These are phyloP conservation scores for Noctua janthe DNA, from an alignment of 2,888 invertebrate species.

Conservation along the genomic window DNA sequence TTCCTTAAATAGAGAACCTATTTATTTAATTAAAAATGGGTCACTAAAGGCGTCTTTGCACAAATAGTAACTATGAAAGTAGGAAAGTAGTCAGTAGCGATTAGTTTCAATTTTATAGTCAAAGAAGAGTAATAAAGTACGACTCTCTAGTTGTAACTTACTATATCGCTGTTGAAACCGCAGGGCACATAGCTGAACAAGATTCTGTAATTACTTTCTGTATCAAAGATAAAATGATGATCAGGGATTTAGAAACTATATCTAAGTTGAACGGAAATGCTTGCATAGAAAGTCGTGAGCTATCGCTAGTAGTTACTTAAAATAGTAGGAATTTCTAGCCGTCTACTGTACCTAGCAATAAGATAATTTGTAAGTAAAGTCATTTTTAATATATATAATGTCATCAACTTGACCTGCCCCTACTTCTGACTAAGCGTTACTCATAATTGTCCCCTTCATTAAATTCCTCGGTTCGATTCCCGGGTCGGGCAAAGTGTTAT, in stretches of 20 bases:
- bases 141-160: slow-evolving; percentile 47
- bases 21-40: not conserved
- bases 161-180: slow-evolving; percentile 8
- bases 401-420: not conserved
- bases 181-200: slow-evolving; percentile 32
- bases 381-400: not conserved
- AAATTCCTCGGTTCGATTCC: too few species aligned
- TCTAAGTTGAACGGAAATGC: slow-evolving; percentile 48
- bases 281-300: slow-evolving; percentile 43
- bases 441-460: too few species aligned
- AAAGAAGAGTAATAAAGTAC: slow-evolving; percentile 41
- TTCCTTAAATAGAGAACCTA: not conserved
- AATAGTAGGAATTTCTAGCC: not conserved
- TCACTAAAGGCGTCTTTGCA: slow-evolving; percentile 2
- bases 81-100: slow-evolving; percentile 9
- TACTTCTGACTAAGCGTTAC: too few species aligned
- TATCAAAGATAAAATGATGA: slow-evolving; percentile 46
- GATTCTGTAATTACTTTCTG: slow-evolving; percentile 46
- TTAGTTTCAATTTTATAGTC: slow-evolving; percentile 20
- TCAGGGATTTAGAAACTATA: slow-evolving; percentile 42
- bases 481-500: too few species aligned
- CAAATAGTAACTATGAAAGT: slow-evolving; percentile 16
- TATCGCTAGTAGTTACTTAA: slow-evolving; percentile 6
- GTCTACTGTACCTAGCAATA: not conserved
- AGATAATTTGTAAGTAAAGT: too few species aligned